Conservation (phyloP, 1,140 invertebrate species). For the Caenorhabditis brenneri region DNA sequence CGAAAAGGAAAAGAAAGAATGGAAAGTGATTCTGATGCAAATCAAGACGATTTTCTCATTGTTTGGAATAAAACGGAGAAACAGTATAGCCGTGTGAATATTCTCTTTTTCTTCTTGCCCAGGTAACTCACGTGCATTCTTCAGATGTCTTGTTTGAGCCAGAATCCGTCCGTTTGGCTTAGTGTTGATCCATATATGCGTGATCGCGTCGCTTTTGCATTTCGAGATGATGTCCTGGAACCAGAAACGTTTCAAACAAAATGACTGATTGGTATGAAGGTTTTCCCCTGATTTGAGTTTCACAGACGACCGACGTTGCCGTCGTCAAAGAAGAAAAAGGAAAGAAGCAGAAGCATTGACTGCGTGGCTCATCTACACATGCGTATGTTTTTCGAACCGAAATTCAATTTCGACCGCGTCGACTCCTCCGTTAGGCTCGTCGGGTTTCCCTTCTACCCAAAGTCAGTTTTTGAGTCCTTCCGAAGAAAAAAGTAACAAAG, state of each 20-base stretch:
- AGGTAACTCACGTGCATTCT: slow-evolving; percentile 47
- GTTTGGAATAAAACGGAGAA: background rate
- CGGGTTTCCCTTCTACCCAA: background rate
- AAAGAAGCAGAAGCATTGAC: background rate
- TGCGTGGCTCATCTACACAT: background rate
- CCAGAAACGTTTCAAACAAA: background rate
- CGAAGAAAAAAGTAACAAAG: background rate
- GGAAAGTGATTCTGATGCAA: slow-evolving; percentile 38
- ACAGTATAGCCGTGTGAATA: background rate
- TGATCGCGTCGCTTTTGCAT: slow-evolving; percentile 68
- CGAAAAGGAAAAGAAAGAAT: too few relatives aligned
- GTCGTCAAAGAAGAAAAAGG: background rate
- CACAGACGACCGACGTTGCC: background rate
- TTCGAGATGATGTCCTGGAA: slow-evolving; percentile 70
- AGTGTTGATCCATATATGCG: slow-evolving; percentile 71
- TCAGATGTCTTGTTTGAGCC: slow-evolving; percentile 63
- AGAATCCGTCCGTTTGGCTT: slow-evolving; percentile 68
- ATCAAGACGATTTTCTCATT: background rate
- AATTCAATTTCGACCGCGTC: slow-evolving; percentile 34
- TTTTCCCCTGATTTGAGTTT: slow-evolving; percentile 13
- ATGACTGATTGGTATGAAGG: background rate
- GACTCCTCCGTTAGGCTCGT: background rate
- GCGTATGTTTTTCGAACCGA: slow-evolving; percentile 37
- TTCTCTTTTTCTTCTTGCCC: background rate
- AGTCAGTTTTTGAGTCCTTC: slow-evolving; percentile 10